Evolutionary conservation across 1,140 invertebrate genomes (phyloP).

Genomic region (Drosophila saltans): DNA sequence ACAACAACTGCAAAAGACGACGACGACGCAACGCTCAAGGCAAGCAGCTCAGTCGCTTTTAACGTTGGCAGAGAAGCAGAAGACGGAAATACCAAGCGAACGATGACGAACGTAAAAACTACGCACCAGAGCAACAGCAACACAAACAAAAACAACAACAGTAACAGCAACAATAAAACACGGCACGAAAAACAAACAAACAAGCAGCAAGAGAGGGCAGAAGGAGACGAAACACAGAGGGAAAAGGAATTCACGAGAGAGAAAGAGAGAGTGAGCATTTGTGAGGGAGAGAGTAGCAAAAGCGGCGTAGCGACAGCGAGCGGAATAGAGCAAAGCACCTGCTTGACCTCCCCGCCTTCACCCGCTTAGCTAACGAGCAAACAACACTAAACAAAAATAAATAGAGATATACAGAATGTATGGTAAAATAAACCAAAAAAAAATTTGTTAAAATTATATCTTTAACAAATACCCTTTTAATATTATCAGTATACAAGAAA

Average conservation of each 20-base stretch:
- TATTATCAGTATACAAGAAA: neutral
- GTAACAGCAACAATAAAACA: conserved; percentile 70
- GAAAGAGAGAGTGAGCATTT: conserved; percentile 16
- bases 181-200: conserved; percentile 80
- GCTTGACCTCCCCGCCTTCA: conserved; percentile 40
- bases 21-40: conserved; percentile 60
- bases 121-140: conserved; percentile 65
- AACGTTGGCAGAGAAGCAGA: conserved; percentile 40
- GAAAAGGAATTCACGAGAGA: conserved; percentile 12
- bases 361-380: conserved; percentile 68
- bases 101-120: conserved; percentile 81
- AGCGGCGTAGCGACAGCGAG: conserved; percentile 24
- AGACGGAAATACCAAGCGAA: conserved; percentile 79
- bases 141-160: conserved; percentile 35
- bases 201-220: conserved; percentile 41
- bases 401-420: conserved; percentile 47
- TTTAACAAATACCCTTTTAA: neutral
- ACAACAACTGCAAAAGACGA: conserved; percentile 61
- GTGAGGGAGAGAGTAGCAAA: conserved; percentile 24
- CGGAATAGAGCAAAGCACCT: conserved; percentile 55
- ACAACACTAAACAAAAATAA: conserved; percentile 79
- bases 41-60: conserved; percentile 49
- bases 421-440: conserved; percentile 29
- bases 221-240: conserved; percentile 8
- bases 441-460: neutral